Conservation (phyloP, 2,888 invertebrate species). For the Cyrtodaria siliqua region DNA sequence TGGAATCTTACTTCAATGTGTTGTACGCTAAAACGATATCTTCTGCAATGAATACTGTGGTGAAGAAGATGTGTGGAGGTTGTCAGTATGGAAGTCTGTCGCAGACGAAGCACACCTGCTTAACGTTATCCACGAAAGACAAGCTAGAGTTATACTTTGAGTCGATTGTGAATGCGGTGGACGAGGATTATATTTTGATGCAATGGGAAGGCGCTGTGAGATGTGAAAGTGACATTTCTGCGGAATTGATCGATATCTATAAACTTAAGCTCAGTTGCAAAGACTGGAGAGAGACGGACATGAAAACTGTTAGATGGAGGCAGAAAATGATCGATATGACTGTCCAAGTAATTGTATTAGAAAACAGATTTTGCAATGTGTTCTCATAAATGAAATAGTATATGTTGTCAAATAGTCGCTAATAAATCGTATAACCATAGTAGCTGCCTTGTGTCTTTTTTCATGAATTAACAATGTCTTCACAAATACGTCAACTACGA, state of each 20-base stretch:
- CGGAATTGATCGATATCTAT: conserved; percentile 26
- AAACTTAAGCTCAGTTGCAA: conserved; percentile 37
- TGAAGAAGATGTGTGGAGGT: conserved; percentile 36
- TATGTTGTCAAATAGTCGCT: too few species aligned
- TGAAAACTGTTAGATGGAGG: conserved; percentile 39
- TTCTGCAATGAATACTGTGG: conserved; percentile 14
- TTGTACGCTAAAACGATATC: conserved; percentile 38
- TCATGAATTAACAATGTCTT: too few species aligned
- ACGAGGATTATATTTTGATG: conserved; percentile 21
- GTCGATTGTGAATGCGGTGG: conserved; percentile 25
- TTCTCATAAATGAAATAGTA: too few species aligned
- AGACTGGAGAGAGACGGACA: conserved; percentile 40
- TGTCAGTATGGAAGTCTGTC: conserved; percentile 31
- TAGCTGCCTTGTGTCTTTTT: too few species aligned
- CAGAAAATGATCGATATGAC: conserved; percentile 28
- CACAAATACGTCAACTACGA: too few species aligned
- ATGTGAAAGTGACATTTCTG: too few species aligned
- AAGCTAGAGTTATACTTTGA: conserved; percentile 34
- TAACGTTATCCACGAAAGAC: conserved; percentile 9
- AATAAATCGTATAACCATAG: too few species aligned
- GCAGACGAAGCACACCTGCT: too few species aligned
- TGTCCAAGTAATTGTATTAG: conserved; percentile 20
- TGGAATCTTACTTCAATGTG: conserved; percentile 48
- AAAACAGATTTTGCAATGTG: conserved; percentile 13
- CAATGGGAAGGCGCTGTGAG: too few species aligned